Conservation (phyloP, 2,113 vertebrate genomes). For the Ariopsis seemanni region DNA sequence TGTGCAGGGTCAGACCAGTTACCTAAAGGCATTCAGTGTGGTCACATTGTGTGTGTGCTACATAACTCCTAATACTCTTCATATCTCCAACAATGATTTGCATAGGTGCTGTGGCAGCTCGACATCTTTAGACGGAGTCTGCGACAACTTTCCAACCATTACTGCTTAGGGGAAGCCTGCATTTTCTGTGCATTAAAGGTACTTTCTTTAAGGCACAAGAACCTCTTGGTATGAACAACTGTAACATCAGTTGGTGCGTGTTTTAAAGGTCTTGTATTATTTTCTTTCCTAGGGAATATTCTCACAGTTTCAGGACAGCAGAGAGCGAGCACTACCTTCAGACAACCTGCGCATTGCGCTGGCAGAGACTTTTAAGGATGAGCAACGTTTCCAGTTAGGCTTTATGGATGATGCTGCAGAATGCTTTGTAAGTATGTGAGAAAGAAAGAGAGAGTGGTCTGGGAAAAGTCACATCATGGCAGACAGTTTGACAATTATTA, state of each 20-base stretch:
- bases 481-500: too few relatives aligned
- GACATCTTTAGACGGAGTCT: slow-evolving; percentile 96
- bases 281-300: slow-evolving; percentile 83
- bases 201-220: slow-evolving; percentile 39
- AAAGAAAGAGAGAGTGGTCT: neutral
- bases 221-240: neutral
- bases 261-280: neutral
- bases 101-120: slow-evolving; percentile 94
- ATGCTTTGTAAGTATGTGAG: slow-evolving; percentile 88
- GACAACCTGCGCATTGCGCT: slow-evolving; percentile 92
- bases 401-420: slow-evolving; percentile 98
- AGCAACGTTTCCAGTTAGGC: slow-evolving; percentile 96
- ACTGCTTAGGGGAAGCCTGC: slow-evolving; percentile 91
- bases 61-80: neutral
- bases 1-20: neutral
- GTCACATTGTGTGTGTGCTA: neutral
- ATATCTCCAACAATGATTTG: slow-evolving; percentile 9
- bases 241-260: neutral
- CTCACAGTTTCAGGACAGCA: slow-evolving; percentile 91
- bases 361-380: slow-evolving; percentile 96
- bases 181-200: slow-evolving; percentile 99
- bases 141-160: slow-evolving; percentile 87
- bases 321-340: slow-evolving; percentile 91
- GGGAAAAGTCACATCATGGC: too few relatives aligned
- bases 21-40: neutral